Percentiles rank a stretch among this genome's conserved stretches.
phyloP scores from a whole-genome alignment of 2,113 vertebrate genomes.

The Tauraco erythrolophus region DNA sequence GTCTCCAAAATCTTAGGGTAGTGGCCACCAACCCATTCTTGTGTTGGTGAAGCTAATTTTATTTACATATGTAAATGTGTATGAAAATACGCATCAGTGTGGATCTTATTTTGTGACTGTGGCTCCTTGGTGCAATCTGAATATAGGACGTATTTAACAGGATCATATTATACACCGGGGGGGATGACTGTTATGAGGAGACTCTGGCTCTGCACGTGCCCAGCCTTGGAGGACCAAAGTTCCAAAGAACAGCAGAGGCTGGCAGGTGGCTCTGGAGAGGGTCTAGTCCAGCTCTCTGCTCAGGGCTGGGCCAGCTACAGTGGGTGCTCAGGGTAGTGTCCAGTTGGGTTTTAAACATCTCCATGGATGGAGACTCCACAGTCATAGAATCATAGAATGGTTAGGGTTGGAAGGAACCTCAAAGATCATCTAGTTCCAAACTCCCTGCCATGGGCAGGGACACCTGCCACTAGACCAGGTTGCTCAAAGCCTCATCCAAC shows the following conservation, averaged over 20 bases:
- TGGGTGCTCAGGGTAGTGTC: fast-evolving
- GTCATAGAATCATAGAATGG: no score
- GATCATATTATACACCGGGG: neutral
- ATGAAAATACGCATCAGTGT: neutral
- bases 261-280: neutral
- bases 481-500: no score
- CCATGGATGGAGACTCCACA: fast-evolving
- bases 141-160: neutral
- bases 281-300: neutral
- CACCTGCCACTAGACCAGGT: no score
- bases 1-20: neutral
- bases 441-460: no score
- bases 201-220: neutral
- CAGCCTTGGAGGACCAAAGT: neutral
- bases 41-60: neutral
- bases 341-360: neutral
- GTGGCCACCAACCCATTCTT: neutral
- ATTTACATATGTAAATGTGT: neutral
- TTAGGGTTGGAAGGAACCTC: no score
- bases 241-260: fast-evolving
- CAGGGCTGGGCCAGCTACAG: neutral
- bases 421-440: no score
- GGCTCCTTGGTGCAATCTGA: neutral
- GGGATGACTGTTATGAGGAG: neutral
- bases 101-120: neutral